Base-by-base conservation (phyloP, 2,888 invertebrate genomes). In the Lamellibrachia satsuma region DNA sequence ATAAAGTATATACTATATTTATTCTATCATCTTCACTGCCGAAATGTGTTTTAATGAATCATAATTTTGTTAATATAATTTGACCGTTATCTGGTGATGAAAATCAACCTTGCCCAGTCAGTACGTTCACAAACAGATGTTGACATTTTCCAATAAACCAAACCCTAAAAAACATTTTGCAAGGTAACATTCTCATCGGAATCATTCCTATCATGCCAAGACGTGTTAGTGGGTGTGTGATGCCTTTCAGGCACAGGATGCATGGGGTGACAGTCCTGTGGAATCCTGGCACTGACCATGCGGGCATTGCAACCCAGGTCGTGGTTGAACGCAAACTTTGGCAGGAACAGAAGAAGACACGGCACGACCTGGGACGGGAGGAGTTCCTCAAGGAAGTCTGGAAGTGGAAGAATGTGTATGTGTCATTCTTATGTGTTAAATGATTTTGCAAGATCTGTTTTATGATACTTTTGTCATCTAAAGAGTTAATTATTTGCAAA, bases 261-360 rank as follows among this genome's bases (percentile, higher is more conserved):
- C 98, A 98, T 94, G 99, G 99, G 0, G 97, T 97, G 94, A 98
- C 98, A 0, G 98, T 98, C 0, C 97, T 99, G 0, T 99, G 99
- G 99, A 98, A 98, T 95, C 99, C 99, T 0, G 99, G 99, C 1
- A 98, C 99, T 96, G 99, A 99, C 97, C 99, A 99, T 97, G 99
- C 99, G 1, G 99, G 99, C 92, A 99, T 99, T 95, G 99, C 99
- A 2, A 99, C 99, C 0, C 99, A 99, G 97, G 99, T 99, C 27
- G 99, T 99, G 0, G 99, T 99, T 0, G 99, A 99, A 97, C 99
- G 99, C 96, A 98, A 98, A 95, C 95, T 99, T 6, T 98, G 98
- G 98, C 97, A 98, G 75, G 99, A 99, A 95, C 97, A 98, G 95
- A 97, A 98, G 94, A 97, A 98, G 95, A 98, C 98, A 0, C 97